Base-by-base conservation (phyloP, 2,797 vertebrate species). In the Lerista edwardsae region DNA sequence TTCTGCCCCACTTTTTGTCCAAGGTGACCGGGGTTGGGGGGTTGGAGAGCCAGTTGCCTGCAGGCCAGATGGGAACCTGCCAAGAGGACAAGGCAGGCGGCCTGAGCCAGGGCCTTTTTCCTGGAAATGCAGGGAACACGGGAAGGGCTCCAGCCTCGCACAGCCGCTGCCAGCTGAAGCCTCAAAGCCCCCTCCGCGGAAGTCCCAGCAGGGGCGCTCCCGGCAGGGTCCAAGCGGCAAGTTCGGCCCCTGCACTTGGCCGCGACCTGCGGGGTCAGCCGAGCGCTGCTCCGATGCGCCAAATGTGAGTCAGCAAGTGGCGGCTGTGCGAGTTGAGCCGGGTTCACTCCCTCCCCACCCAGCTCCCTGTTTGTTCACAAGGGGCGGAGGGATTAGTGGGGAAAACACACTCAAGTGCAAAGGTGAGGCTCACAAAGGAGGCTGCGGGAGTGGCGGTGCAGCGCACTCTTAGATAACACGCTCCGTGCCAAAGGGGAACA, bases 401-500 rank as follows among this genome's bases (percentile, higher is more conserved):
- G 31, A 55, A 65, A 62, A 71, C 1, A 4, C 12, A 8, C 27
- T 12, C 3, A 23, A 27, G 71, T 17, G 34, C 39, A 75, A 47
- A 75, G 44, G 27, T 39, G 23, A 44, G 2, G 2, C 9, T 65
- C 64, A n/a, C 39, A 36, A 59, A 62, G 5, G 65, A 29, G 39
- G 29, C 17, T 0, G 4, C n/a, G 68, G n/a, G 17, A 31, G n/a
- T 47, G 17, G 1, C 6, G 1, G 6, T 29, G 8, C 1, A 0
- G 84, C 80, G 14, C 21, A 1, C 51, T 17, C 14, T 55, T 55
- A 55, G 51, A 4, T 11, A 84, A 87, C 1, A 1, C 17, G 55
- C 34, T 27, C 34, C 4, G 34, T 5, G 19, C 34, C 27, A n/a
- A 80, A 23, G 55, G 29, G 47, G 27, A 87, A 84, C 10, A 9